A percentile compares a stretch with the other conserved stretches of the same genome.
These are phyloP conservation scores for Lerema accius DNA, from an alignment of 1,140 invertebrate genomes.

Conservation along the genomic window DNA sequence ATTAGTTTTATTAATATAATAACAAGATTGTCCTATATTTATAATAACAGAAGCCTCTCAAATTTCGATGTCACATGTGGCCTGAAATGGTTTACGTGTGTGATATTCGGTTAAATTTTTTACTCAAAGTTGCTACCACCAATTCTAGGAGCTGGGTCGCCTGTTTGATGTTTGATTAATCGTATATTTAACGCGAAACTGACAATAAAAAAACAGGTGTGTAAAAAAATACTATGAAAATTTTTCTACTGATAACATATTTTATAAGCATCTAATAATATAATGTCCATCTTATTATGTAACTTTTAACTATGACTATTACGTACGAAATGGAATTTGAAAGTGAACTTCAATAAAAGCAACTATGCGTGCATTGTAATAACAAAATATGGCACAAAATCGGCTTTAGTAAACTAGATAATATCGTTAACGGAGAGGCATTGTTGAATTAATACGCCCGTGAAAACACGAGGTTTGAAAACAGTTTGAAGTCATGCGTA, in stretches of 20 bases:
- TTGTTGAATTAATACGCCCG: conserved; percentile 30
- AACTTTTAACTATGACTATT: too few species aligned
- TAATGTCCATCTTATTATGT: too few species aligned
- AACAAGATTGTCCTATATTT: neutral
- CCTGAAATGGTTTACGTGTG: conserved; percentile 3
- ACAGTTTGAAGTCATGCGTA: conserved; percentile 46
- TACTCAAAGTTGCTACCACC: neutral
- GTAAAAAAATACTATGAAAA: too few species aligned
- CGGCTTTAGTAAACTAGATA: conserved; percentile 23
- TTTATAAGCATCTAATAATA: too few species aligned
- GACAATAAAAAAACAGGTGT: too few species aligned
- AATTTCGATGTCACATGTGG: conserved; percentile 17
- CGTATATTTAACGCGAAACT: too few species aligned
- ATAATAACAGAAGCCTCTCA: neutral
- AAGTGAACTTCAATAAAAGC: conserved; percentile 14
- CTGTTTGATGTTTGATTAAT: too few species aligned
- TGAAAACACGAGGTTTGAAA: conserved; percentile 39
- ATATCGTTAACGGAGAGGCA: conserved; percentile 25
- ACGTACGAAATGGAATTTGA: conserved; percentile 4
- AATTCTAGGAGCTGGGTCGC: too few species aligned
- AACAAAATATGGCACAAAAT: conserved; percentile 18
- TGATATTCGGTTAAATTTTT: conserved; percentile 1
- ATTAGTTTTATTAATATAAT: too few species aligned
- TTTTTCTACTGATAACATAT: too few species aligned
- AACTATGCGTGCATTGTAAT: neutral